phyloP scores from a whole-genome alignment of 2,888 invertebrate genomes.

The Polydrusus tereticollis region DNA sequence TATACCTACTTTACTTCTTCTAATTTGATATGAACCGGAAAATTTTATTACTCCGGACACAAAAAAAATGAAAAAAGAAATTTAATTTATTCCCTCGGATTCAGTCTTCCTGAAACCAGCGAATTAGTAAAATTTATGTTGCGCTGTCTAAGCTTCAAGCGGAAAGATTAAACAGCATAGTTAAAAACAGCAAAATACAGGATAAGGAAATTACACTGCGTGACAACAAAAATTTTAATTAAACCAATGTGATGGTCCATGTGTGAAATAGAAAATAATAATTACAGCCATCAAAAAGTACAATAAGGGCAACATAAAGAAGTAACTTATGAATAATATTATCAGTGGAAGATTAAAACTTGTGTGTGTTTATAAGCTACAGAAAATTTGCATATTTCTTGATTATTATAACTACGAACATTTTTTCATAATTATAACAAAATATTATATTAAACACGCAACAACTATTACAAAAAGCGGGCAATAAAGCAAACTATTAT shows the following conservation, averaged over 20 bases:
- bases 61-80: conserved; percentile 1
- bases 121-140: conserved; percentile 14
- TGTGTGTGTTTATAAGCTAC: too few species aligned
- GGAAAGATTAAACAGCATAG: conserved; percentile 10
- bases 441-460: too few species aligned
- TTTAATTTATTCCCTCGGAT: not conserved
- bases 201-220: not conserved
- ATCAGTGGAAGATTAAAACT: too few species aligned
- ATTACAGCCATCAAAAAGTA: too few species aligned
- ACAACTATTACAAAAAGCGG: too few species aligned
- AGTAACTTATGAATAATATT: too few species aligned
- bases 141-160: conserved; percentile 13
- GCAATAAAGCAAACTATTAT: too few species aligned
- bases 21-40: not conserved
- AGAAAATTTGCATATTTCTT: too few species aligned
- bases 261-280: not conserved
- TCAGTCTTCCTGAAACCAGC: conserved; percentile 9
- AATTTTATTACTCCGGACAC: not conserved
- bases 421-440: too few species aligned
- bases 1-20: not conserved
- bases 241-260: not conserved
- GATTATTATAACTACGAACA: too few species aligned
- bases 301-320: too few species aligned
- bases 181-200: conserved; percentile 15
- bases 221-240: conserved; percentile 18